Evolutionary conservation across 2,113 vertebrate genomes (phyloP), one percentile per base, ranked within the genome.

Genomic region (Neotragus moschatus): DNA sequence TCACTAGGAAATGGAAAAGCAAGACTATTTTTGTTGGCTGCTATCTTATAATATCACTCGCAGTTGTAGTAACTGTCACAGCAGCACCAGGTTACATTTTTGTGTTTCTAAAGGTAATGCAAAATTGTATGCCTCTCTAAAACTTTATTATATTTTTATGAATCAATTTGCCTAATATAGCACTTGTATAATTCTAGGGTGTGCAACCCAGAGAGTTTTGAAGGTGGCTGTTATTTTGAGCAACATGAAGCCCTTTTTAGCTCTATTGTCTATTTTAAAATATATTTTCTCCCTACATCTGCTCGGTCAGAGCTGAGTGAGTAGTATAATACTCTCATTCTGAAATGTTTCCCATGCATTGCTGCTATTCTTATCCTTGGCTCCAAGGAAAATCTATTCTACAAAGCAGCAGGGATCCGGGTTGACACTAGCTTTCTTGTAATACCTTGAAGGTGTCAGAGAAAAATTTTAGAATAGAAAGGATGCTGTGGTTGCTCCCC

Each of bases 61-160:
- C 5, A 87, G 3, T 88, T 79, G 7, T 7, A 3, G 25, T 66
- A 85, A 49, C 16, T 93, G 28, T 70, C 80, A 90, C n/a, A 88
- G 53, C 26, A 45, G 16, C 25, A 28, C n/a, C 8, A 43, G 19
- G 90, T 63, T n/a, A 88, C 36, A 58, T 43, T 73, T 75, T 51
- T 66, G 2, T 87, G 7, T 56, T 97, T 92, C 28, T 28, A 84
- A 66, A 90, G 60, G n/a, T 49, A 86, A 66, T 89, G 33, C 23
- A 95, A 75, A 75, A 23, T 47, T 81, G 75, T 97, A 95, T 86
- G 43, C n/a, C n/a, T n/a, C n/a, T 60, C 58, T 97, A 85, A 96
- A 89, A 85, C 39, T 82, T 94, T 92, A 96, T 84, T 90, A 12
- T 88, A 60, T 90, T 97, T 92, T 96, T 84, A 92, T 81, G 33